These are phyloP conservation scores for Pampus argenteus DNA, from an alignment of 2,797 vertebrate species.

Conservation along the genomic window DNA sequence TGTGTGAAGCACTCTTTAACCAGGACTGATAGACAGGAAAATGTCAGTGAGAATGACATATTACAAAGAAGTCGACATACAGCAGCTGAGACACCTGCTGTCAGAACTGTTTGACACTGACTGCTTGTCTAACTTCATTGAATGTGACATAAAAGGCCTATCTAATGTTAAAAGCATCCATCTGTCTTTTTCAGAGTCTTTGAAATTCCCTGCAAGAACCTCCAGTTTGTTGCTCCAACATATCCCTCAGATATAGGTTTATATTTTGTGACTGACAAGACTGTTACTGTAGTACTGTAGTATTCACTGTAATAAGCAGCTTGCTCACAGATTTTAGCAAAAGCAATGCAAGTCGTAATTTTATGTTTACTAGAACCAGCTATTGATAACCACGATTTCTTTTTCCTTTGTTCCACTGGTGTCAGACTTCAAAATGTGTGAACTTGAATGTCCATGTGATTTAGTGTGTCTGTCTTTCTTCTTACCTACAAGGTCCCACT, in stretches of 20 bases:
- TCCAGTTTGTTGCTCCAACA: not conserved
- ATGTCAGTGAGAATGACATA: conserved; percentile 16
- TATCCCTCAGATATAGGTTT: not conserved
- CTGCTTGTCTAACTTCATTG: conserved; percentile 10
- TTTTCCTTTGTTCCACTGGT: not conserved
- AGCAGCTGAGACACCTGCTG: conserved; percentile 19
- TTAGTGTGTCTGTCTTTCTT: not conserved
- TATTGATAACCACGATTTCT: too few relatives aligned
- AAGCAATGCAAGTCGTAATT: not conserved
- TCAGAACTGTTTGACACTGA: conserved; percentile 29
- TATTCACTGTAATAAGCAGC: not conserved
- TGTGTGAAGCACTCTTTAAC: not conserved
- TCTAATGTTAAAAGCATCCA: not conserved
- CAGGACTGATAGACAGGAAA: conserved; percentile 13
- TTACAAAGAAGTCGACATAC: not conserved
- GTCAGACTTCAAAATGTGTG: too few relatives aligned
- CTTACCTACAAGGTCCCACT: conserved; percentile 94
- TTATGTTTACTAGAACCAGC: not conserved
- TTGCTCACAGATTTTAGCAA: not conserved
- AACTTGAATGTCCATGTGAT: not conserved
- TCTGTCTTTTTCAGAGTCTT: not conserved
- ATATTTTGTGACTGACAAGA: not conserved
- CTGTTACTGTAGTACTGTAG: not conserved
- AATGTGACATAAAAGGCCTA: conserved; percentile 13
- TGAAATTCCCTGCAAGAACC: conserved; percentile 6